phyloP scores from a whole-genome alignment of 1,140 invertebrate species.

The Latrodectus geometricus region DNA sequence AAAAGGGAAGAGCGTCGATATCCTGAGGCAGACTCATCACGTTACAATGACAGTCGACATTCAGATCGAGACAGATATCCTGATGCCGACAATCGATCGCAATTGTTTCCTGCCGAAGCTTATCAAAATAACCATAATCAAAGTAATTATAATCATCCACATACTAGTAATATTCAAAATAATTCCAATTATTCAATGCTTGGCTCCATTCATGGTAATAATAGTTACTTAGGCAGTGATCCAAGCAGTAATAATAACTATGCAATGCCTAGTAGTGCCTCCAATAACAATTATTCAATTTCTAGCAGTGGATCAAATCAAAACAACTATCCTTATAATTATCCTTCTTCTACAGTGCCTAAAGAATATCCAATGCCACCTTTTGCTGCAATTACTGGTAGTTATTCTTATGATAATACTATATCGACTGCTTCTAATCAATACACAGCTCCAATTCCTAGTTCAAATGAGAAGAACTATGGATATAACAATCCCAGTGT shows the following conservation, averaged over 20 bases:
- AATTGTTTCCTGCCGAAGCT: background rate
- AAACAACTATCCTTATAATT: background rate
- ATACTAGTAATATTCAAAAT: too few species aligned
- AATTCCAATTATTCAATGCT: too few species aligned
- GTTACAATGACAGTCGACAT: constrained; percentile 19
- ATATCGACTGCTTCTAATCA: background rate
- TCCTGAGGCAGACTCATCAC: constrained; percentile 4
- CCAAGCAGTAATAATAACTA: too few species aligned
- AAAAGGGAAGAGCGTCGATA: constrained; percentile 40
- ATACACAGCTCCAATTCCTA: background rate
- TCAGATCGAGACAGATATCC: background rate
- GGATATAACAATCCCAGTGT: too few species aligned
- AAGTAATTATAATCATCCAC: background rate
- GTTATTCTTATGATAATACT: background rate
- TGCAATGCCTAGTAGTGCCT: too few species aligned
- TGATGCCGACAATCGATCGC: constrained; percentile 16
- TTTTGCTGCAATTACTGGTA: background rate
- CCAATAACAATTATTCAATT: too few species aligned
- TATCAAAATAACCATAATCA: background rate
- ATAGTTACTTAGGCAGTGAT: too few species aligned
- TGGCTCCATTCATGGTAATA: too few species aligned
- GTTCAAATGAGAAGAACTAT: background rate
- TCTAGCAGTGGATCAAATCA: too few species aligned
- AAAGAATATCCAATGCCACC: background rate
- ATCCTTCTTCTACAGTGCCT: background rate